phyloP scores from a whole-genome alignment of 2,888 invertebrate genomes.

The Oscheius sp. region DNA sequence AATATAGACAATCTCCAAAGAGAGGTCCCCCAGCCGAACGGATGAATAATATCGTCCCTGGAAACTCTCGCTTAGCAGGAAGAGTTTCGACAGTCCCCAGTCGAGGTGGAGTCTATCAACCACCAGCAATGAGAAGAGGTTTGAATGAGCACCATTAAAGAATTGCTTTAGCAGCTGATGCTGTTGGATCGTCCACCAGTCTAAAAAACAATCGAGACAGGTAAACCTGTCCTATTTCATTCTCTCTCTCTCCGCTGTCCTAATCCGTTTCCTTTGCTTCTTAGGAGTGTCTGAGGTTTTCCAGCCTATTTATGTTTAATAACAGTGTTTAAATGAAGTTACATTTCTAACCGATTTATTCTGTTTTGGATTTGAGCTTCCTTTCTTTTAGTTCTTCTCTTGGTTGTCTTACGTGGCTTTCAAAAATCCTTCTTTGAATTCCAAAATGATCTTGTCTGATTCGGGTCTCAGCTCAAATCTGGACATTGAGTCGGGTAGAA shows the following conservation, averaged over 20 bases:
- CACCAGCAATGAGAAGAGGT: conserved; percentile 21
- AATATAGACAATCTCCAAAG: not conserved
- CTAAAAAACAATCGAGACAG: conserved; percentile 11
- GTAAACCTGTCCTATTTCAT: conserved; percentile 16
- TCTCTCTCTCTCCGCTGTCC: not conserved
- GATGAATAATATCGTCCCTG: not conserved
- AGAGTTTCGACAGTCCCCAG: not conserved
- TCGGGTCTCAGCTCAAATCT: too few species aligned
- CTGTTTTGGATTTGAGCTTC: too few species aligned
- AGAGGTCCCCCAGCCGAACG: not conserved
- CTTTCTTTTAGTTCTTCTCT: too few species aligned
- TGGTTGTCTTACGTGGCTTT: too few species aligned
- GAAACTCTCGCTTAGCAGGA: conserved; percentile 6
- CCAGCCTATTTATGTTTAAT: not conserved
- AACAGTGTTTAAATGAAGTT: too few species aligned
- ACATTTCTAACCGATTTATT: too few species aligned
- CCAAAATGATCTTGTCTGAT: too few species aligned
- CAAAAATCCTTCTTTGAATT: too few species aligned
- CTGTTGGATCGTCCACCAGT: conserved; percentile 1
- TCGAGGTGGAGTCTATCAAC: conserved; percentile 16
- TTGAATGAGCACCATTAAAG: not conserved
- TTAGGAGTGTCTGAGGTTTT: not conserved
- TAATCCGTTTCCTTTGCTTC: not conserved
- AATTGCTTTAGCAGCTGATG: not conserved
- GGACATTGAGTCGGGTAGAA: too few species aligned